Base-by-base conservation (phyloP, 2,113 vertebrate genomes). In the Caloenas nicobarica region DNA sequence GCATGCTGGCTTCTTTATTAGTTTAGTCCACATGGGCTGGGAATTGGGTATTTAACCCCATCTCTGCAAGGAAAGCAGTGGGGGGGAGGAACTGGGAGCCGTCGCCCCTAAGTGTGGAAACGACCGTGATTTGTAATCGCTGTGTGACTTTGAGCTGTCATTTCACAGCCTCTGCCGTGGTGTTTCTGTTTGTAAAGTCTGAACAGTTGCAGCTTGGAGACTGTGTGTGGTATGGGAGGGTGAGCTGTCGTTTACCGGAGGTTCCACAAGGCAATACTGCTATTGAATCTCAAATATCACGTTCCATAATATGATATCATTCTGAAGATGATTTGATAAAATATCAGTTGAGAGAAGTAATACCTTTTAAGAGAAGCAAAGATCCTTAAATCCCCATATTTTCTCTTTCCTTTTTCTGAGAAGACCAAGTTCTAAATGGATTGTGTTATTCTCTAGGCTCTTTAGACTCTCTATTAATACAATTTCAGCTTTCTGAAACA, bases 401-500 rank as follows among this genome's bases (percentile, higher is more conserved):
- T 70, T 46, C 19, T 50, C 38, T 64, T 71, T 70, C 21, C 21
- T 78, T 2, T 79, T 81, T 88, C 72, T 86, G 56, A 68, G 72
- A 89, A 95, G 46, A 88, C 4, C 15, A 71, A 42, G 5, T 81
- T 91, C 60, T 64, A 70, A 72, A 51, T 26, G 23, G 34, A 76
- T 48, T 0, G 0, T 76, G 3, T 24, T 90, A 28, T 73, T 64
- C 65, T 83, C 78, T 36, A 70, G 36, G 28, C 15, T 42, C 25
- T 70, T 96, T 42, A 77, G 58, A 62, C n/a, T 86, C 9, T 51
- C 57, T 71, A 42, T 71, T 40, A 69, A 77, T 66, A 61, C 25
- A 26, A 36, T 40, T 57, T 72, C 42, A 81, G 56, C 78, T 92
- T 92, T 88, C 83, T 83, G 74, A 95, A 95, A 80, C 48, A 94